These are phyloP conservation scores for Microcebus ravelobensis DNA, from an alignment of 2,113 vertebrate species.

Conservation along the genomic window DNA sequence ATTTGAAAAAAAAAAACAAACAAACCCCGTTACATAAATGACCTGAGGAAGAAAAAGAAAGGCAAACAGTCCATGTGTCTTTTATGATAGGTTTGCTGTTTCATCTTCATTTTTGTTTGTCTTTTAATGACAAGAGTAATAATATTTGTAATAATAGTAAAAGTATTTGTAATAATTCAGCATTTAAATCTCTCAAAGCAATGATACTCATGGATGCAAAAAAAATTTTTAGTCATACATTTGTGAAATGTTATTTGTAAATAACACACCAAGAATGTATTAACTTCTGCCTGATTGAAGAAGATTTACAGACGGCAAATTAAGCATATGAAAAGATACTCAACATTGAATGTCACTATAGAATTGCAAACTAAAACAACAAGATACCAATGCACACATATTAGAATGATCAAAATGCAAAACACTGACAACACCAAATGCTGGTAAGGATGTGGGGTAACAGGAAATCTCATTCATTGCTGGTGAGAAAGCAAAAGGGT, in stretches of 20 bases:
- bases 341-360: too few species aligned
- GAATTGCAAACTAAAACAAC: too few species aligned
- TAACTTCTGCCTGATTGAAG: background rate
- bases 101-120: constrained; percentile 24
- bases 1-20: background rate
- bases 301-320: too few species aligned
- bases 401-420: too few species aligned
- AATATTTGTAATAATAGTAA: constrained; percentile 6
- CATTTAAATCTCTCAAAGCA: constrained; percentile 16
- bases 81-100: background rate
- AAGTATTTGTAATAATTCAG: constrained; percentile 42
- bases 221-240: background rate
- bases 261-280: background rate
- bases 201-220: background rate
- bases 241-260: constrained; percentile 41
- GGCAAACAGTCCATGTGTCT: background rate
- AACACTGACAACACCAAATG: too few species aligned
- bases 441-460: too few species aligned
- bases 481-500: too few species aligned
- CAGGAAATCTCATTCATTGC: too few species aligned
- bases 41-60: background rate
- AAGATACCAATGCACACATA: too few species aligned
- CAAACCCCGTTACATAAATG: constrained; percentile 7
- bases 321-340: too few species aligned
- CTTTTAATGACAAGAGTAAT: constrained; percentile 26